phyloP scores from a whole-genome alignment of 2,113 vertebrate species.

The Zosterops hypoxanthus region DNA sequence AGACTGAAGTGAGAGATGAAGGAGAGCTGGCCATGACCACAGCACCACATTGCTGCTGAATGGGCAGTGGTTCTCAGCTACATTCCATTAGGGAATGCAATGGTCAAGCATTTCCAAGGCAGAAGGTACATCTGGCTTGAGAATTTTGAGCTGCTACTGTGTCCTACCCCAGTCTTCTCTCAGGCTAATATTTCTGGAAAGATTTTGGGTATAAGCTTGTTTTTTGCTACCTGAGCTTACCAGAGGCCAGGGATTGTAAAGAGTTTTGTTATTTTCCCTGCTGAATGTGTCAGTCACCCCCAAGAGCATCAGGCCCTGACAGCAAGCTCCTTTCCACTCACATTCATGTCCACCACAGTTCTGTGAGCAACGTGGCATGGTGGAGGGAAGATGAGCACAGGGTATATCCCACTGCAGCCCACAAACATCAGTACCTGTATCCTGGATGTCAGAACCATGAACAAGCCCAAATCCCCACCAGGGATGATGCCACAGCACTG shows the following conservation, averaged over 20 bases:
- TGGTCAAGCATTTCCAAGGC: neutral
- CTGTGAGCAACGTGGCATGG: fast-evolving
- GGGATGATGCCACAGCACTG: neutral
- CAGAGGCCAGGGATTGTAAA: neutral
- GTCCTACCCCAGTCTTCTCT: neutral
- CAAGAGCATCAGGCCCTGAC: neutral
- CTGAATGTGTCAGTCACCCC: neutral
- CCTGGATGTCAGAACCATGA: neutral
- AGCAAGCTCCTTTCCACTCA: neutral
- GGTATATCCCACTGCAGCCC: fast-evolving
- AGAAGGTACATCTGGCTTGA: neutral
- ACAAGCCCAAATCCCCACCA: neutral
- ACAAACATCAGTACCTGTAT: neutral
- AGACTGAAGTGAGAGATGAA: neutral
- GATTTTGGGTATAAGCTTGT: neutral
- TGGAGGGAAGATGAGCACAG: neutral
- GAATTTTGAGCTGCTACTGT: neutral
- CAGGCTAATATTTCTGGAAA: neutral
- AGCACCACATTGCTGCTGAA: neutral
- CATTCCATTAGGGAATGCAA: fast-evolving
- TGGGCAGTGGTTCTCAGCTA: neutral
- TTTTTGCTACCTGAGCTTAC: fast-evolving
- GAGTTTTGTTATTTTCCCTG: neutral
- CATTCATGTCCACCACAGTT: neutral
- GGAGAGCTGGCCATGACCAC: neutral